phyloP scores from a whole-genome alignment of 2,888 invertebrate genomes.

The Platyscelio sp. region DNA sequence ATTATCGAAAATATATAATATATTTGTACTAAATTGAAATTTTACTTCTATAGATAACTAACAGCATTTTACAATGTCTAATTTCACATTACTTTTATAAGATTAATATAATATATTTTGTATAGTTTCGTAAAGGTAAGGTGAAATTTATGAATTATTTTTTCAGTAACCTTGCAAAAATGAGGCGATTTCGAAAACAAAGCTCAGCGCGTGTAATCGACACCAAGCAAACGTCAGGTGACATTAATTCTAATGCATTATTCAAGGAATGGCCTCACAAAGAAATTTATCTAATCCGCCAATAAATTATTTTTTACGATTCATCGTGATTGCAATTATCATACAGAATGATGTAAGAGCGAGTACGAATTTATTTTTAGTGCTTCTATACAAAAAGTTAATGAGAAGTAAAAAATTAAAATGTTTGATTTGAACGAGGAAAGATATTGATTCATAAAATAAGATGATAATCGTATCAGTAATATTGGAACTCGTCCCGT shows the following conservation, averaged over 20 bases:
- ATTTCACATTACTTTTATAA: too few relatives aligned
- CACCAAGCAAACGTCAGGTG: neutral
- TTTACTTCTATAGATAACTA: too few relatives aligned
- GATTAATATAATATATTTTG: too few relatives aligned
- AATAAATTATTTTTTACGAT: conserved; percentile 46
- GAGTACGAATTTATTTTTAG: conserved; percentile 33
- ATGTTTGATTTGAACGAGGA: conserved; percentile 31
- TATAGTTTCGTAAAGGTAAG: too few relatives aligned
- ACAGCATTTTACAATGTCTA: too few relatives aligned
- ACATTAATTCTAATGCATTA: conserved; percentile 40
- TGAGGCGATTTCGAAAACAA: neutral
- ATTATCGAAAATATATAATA: too few relatives aligned
- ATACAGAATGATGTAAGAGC: conserved; percentile 27
- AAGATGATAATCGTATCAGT: conserved; percentile 63
- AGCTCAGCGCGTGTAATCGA: conserved; percentile 10
- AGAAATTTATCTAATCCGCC: conserved; percentile 50
- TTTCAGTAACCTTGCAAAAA: too few relatives aligned
- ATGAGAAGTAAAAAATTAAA: conserved; percentile 35
- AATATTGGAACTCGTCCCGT: conserved; percentile 53
- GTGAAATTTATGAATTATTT: too few relatives aligned
- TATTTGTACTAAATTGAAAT: too few relatives aligned
- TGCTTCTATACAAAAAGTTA: conserved; percentile 1
- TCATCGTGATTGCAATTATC: conserved; percentile 28
- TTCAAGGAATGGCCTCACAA: conserved; percentile 1
- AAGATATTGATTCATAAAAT: conserved; percentile 50